phyloP scores from a whole-genome alignment of 1,140 invertebrate genomes.

The Anadara kagoshimensis region DNA sequence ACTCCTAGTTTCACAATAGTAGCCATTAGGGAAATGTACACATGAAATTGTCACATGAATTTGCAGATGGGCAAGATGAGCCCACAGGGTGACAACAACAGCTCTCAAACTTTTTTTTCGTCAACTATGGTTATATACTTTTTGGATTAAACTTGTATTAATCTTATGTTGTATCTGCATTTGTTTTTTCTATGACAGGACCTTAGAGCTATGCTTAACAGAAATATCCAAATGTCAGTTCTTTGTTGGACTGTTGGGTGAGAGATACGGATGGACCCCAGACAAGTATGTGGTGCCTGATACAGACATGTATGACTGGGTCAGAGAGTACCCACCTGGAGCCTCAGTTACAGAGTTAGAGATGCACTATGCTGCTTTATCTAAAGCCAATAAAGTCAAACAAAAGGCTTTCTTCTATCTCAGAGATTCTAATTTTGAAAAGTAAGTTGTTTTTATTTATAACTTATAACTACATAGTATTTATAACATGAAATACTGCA shows the following conservation, averaged over 20 bases:
- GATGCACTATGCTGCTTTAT: slow-evolving; percentile 70
- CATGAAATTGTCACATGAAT: too few relatives aligned
- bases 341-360: slow-evolving; percentile 75
- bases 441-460: slow-evolving; percentile 38
- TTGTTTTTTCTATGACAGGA: slow-evolving; percentile 52
- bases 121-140: too few relatives aligned
- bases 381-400: slow-evolving; percentile 41
- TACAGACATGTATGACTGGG: slow-evolving; percentile 70
- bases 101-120: too few relatives aligned
- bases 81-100: too few relatives aligned
- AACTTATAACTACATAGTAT: background rate
- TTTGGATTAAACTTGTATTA: too few relatives aligned
- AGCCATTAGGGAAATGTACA: too few relatives aligned
- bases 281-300: slow-evolving; percentile 62
- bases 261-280: slow-evolving; percentile 73
- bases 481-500: background rate
- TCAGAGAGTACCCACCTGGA: slow-evolving; percentile 66
- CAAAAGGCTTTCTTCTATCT: slow-evolving; percentile 74
- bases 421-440: slow-evolving; percentile 63
- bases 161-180: background rate
- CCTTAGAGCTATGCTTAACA: slow-evolving; percentile 73
- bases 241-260: slow-evolving; percentile 75
- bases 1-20: too few relatives aligned
- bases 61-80: too few relatives aligned
- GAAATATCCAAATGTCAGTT: slow-evolving; percentile 73